Conservation (phyloP, 2,113 vertebrate species). For the Gracilinanus agilis region DNA sequence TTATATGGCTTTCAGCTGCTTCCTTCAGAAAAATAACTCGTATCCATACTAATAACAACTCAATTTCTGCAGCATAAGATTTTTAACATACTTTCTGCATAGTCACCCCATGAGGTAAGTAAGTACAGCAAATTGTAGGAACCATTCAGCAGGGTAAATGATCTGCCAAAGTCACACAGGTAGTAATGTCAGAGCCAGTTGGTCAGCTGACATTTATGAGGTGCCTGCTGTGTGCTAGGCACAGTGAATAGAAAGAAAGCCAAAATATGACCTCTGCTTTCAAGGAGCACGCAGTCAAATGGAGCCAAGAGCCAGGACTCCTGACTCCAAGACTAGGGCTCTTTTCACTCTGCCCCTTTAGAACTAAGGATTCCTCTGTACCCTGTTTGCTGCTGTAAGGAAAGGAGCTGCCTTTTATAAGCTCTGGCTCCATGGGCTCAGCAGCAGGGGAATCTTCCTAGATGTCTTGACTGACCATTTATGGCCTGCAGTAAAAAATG, state of each 20-base stretch:
- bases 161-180: background rate
- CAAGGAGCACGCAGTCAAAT: background rate
- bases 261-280: background rate
- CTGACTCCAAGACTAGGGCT: background rate
- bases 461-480: slow-evolving; percentile 35
- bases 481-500: slow-evolving; percentile 29
- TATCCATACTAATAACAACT: background rate
- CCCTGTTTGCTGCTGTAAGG: slow-evolving; percentile 27
- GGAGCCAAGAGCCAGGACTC: background rate
- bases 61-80: background rate
- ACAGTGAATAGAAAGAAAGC: background rate
- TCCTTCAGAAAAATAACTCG: background rate
- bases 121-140: background rate
- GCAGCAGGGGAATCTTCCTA: slow-evolving; percentile 18
- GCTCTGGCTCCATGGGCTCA: background rate
- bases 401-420: slow-evolving; percentile 37
- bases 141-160: background rate
- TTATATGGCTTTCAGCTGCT: background rate
- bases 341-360: slow-evolving; percentile 7
- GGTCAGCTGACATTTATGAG: background rate
- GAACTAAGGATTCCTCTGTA: slow-evolving; percentile 13
- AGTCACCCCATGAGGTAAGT: background rate
- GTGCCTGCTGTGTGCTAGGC: background rate
- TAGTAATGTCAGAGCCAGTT: background rate
- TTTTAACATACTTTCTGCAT: background rate